These are phyloP conservation scores for Bombus pyrosoma DNA, from an alignment of 1,140 invertebrate genomes.

Conservation along the genomic window DNA sequence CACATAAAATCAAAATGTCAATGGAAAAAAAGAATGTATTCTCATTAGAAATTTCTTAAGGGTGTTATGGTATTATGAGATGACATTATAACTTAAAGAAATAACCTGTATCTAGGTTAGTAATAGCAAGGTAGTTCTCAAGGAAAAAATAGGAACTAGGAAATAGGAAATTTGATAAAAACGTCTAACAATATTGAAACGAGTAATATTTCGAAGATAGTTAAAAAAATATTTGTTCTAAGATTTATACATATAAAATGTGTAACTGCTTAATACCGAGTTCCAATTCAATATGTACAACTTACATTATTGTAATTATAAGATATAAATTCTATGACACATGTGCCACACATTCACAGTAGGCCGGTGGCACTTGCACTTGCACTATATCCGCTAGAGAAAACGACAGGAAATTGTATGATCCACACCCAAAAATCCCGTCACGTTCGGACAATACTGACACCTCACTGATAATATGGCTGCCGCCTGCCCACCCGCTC, in stretches of 20 bases:
- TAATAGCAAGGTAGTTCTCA: background rate
- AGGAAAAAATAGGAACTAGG: background rate
- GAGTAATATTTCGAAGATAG: background rate
- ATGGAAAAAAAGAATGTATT: background rate
- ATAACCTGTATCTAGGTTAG: slow-evolving; percentile 26
- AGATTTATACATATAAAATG: slow-evolving; percentile 9
- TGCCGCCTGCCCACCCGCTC: slow-evolving; percentile 64
- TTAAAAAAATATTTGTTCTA: slow-evolving; percentile 8
- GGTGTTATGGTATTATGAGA: background rate
- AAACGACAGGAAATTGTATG: slow-evolving; percentile 71
- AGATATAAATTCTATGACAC: slow-evolving; percentile 62
- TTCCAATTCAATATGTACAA: slow-evolving; percentile 27
- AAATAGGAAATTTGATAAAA: background rate
- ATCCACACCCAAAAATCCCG: slow-evolving; percentile 82
- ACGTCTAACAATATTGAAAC: background rate
- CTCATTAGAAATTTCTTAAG: background rate
- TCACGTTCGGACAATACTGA: slow-evolving; percentile 82
- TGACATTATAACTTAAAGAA: background rate
- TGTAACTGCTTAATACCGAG: slow-evolving; percentile 16
- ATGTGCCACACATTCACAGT: slow-evolving; percentile 74
- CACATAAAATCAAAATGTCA: background rate
- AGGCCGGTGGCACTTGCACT: slow-evolving; percentile 72
- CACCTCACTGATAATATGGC: slow-evolving; percentile 83
- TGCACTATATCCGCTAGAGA: slow-evolving; percentile 68
- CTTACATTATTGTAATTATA: slow-evolving; percentile 61